A percentile compares a stretch with the other conserved stretches of the same genome.
Evolutionary conservation across 2,888 invertebrate genomes (phyloP).

Genomic region (Agonopterix heracliana): DNA sequence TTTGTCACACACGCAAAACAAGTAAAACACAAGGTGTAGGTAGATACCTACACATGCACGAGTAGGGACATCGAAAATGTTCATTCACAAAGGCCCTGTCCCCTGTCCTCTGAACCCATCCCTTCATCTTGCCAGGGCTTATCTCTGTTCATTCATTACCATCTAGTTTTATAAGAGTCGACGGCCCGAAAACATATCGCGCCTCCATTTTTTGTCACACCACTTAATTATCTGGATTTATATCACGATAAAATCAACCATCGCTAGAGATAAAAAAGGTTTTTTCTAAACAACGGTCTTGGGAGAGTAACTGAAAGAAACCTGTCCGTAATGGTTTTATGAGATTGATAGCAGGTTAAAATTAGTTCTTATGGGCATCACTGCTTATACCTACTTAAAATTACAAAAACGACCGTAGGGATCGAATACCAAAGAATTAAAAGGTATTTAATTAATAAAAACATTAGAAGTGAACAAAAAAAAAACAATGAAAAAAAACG

Average conservation of each 20-base stretch:
- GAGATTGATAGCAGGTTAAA: conserved; percentile 2
- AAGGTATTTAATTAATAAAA: too few relatives aligned
- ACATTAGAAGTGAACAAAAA: too few relatives aligned
- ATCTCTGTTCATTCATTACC: conserved; percentile 74
- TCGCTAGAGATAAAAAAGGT: conserved; percentile 36
- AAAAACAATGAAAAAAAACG: not conserved
- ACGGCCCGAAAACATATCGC: conserved; percentile 70
- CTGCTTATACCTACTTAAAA: too few relatives aligned
- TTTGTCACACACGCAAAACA: conserved; percentile 35
- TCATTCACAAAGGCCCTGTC: conserved; percentile 64
- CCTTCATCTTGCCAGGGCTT: conserved; percentile 59
- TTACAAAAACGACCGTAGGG: too few relatives aligned
- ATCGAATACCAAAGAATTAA: too few relatives aligned
- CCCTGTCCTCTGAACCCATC: conserved; percentile 54
- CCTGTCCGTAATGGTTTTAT: conserved; percentile 6
- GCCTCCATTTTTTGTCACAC: conserved; percentile 73
- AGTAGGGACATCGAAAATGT: conserved; percentile 34
- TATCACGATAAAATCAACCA: conserved; percentile 64
- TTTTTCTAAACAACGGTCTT: conserved; percentile 23
- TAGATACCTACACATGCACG: conserved; percentile 28
- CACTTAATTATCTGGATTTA: conserved; percentile 74
- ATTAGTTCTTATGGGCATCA: not conserved
- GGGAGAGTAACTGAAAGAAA: conserved; percentile 7
- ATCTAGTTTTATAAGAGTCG: conserved; percentile 72
- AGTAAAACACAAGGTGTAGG: conserved; percentile 28